phyloP scores from a whole-genome alignment of 2,888 invertebrate genomes.

The Hedychridium roseum region DNA sequence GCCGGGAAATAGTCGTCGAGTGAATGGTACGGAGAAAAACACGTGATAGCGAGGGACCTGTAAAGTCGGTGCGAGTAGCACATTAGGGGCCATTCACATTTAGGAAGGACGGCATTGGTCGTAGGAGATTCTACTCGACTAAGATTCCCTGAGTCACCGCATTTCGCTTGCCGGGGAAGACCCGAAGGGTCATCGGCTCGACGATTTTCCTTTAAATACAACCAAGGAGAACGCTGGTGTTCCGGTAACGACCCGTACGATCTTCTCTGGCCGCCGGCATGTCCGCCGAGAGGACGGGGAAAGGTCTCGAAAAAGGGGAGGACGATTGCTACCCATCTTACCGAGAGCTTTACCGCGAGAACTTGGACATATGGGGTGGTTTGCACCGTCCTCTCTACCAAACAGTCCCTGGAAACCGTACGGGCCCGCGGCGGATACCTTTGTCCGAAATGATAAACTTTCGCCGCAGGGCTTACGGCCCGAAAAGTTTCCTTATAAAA shows the following conservation, averaged over 20 bases:
- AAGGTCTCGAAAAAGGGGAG: constrained; percentile 5
- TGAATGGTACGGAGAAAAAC: constrained; percentile 8
- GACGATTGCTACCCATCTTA: constrained; percentile 29
- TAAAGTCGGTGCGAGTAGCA: constrained; percentile 16
- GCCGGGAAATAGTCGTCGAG: too few species aligned
- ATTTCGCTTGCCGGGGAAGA: constrained; percentile 23
- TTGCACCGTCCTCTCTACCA: background rate
- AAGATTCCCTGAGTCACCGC: constrained; percentile 28
- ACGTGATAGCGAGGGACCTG: constrained; percentile 2
- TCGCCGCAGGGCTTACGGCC: constrained; percentile 37
- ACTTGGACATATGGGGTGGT: constrained; percentile 15
- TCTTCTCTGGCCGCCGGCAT: background rate
- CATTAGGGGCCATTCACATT: too few species aligned
- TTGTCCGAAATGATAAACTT: constrained; percentile 56
- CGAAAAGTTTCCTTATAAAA: constrained; percentile 50
- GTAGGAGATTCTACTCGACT: too few species aligned
- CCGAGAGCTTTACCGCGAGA: constrained; percentile 19
- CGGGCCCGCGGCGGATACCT: constrained; percentile 32
- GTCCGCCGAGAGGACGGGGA: background rate
- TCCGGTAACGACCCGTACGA: constrained; percentile 32
- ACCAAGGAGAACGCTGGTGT: constrained; percentile 29
- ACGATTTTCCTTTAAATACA: constrained; percentile 42
- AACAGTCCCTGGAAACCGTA: background rate
- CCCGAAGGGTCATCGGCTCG: too few species aligned
- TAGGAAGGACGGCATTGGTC: too few species aligned